Conservation (phyloP, 2,888 invertebrate species). For the Lochmaea crataegi region DNA sequence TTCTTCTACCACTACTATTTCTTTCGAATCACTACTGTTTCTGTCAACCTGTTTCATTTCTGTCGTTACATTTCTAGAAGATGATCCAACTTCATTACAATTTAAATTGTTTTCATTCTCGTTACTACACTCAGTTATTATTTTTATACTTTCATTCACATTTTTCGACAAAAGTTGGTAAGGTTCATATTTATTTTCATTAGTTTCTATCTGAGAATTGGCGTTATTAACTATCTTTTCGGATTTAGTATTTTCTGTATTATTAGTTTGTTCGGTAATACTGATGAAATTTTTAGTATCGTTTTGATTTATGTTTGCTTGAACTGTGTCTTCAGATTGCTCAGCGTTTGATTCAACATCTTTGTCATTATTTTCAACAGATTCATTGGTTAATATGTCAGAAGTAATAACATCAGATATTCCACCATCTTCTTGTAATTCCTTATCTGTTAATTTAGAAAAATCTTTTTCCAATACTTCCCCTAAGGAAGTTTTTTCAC, state of each 20-base stretch:
- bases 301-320: neutral
- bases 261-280: too few species aligned
- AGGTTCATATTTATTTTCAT: too few species aligned
- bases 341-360: neutral
- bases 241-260: too few species aligned
- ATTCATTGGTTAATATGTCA: too few species aligned
- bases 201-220: too few species aligned
- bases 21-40: neutral
- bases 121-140: neutral
- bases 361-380: neutral
- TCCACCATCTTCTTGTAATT: too few species aligned
- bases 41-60: neutral
- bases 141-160: neutral
- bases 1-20: neutral
- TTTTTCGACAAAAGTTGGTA: too few species aligned
- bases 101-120: neutral
- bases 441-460: too few species aligned
- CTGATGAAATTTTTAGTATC: neutral
- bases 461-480: too few species aligned
- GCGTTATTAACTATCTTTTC: too few species aligned
- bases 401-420: too few species aligned
- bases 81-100: neutral
- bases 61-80: neutral
- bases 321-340: neutral
- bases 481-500: too few species aligned